Percentiles rank a stretch among this genome's conserved stretches.
phyloP scores from a whole-genome alignment of 2,113 vertebrate species.

The Psilopogon haemacephalus region DNA sequence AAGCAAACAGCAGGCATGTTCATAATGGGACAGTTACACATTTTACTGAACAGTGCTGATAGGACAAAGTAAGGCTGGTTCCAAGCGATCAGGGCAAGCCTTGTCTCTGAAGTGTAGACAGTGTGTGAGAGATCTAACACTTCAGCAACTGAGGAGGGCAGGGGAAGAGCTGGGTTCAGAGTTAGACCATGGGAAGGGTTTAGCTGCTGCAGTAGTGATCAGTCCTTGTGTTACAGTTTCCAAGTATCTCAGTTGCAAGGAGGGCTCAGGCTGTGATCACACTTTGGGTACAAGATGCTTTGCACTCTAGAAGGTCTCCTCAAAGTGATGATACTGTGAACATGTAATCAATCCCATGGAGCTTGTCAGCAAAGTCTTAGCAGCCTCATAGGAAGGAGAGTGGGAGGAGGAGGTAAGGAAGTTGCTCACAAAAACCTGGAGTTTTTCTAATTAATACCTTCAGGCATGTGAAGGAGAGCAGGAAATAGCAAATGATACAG shows the following conservation, averaged over 20 bases:
- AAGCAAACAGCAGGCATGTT: fast-evolving
- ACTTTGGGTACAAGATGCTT: not conserved
- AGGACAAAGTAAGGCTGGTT: not conserved
- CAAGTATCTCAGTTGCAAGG: fast-evolving
- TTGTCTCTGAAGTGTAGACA: not conserved
- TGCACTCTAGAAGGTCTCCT: not conserved
- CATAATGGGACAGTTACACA: fast-evolving
- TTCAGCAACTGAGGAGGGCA: too few species aligned
- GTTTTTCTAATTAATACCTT: not conserved
- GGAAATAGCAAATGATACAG: not conserved
- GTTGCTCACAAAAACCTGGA: fast-evolving
- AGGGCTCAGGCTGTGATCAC: fast-evolving
- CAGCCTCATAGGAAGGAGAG: not conserved
- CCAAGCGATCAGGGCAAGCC: not conserved
- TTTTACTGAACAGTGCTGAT: fast-evolving
- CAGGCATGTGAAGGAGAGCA: not conserved
- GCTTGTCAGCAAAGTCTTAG: too few species aligned
- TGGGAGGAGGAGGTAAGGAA: not conserved
- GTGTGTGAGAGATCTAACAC: fast-evolving
- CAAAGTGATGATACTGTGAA: fast-evolving
- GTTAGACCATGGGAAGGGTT: fast-evolving
- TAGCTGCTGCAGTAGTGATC: fast-evolving
- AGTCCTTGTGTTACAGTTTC: too few species aligned
- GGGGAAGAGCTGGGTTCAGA: not conserved
- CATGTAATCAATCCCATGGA: fast-evolving